Evolutionary conservation across 1,140 invertebrate species (phyloP).

Genomic region (Orchestia grillus): DNA sequence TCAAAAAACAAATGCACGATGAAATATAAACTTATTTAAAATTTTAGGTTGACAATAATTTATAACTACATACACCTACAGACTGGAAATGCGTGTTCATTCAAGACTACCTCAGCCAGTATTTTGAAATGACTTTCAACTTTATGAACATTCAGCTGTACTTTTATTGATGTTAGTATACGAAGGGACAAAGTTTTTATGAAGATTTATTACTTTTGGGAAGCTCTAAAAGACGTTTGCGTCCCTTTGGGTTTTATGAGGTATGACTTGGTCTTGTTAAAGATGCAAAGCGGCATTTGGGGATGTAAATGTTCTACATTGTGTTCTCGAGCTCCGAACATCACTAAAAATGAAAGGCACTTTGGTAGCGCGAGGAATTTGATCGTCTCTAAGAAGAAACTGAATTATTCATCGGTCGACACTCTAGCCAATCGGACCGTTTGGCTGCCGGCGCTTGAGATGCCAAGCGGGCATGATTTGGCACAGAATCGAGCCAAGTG

Average conservation of each 20-base stretch:
- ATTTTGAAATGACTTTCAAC: background rate
- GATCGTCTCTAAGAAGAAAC: slow-evolving; percentile 52
- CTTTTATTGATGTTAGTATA: background rate
- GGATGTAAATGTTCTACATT: slow-evolving; percentile 38
- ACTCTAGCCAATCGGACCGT: slow-evolving; percentile 26
- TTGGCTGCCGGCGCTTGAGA: background rate
- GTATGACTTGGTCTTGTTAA: slow-evolving; percentile 24
- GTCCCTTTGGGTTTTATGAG: background rate
- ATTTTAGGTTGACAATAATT: no score
- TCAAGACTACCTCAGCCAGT: background rate
- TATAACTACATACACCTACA: no score
- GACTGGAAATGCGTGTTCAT: background rate
- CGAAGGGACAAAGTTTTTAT: slow-evolving; percentile 25
- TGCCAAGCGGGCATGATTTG: slow-evolving; percentile 8
- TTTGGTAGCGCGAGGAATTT: slow-evolving; percentile 50
- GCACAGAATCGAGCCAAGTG: slow-evolving; percentile 1
- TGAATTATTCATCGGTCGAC: slow-evolving; percentile 47
- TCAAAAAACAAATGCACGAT: no score
- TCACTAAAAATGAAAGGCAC: slow-evolving; percentile 50
- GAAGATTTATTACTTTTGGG: slow-evolving; percentile 29
- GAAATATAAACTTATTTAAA: no score
- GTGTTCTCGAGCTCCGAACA: slow-evolving; percentile 38
- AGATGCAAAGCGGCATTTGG: slow-evolving; percentile 22
- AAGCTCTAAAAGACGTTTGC: background rate
- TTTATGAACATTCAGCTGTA: background rate